Base-by-base conservation (phyloP, 2,797 vertebrate genomes). In the Anguilla obscura region DNA sequence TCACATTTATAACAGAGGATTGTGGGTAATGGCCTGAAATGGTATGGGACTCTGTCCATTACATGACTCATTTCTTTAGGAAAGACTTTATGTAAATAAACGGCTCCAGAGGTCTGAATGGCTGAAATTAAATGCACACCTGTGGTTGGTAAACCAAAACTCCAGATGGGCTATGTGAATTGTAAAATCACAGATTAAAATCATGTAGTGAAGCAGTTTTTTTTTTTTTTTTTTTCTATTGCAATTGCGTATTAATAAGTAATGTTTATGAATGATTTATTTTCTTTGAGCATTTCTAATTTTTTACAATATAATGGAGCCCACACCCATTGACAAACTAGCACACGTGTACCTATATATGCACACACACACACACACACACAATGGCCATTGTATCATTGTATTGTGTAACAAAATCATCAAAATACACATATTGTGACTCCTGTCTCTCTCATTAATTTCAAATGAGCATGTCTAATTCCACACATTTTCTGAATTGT, bases 11-110 rank as follows among this genome's bases (percentile, higher is more conserved):
- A 10, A 7, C 21, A 33, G 0, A 85, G 87, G 30, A 88, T 88
- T 58, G 60, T 88, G 87, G 87, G 83, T 74, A 85, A 85, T 85
- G 60, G 82, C 48, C 87, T 74, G 50, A 56, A 66, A 85, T 88
- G 48, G 69, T 74, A 74, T 52, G n/a, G 48, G 74, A 45, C 66
- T 63, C 86, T 40, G 63, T 52, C 82, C 50, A 56, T 60, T 45
- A 33, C 80, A 40, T 50, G 79, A 74, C 33, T 69, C 36, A 56
- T 83, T 88, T 83, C 83, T 88, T 74, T 33, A 33, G 27, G 12
- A 71, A 74, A 74, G n/a, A 54, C 84, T 88, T 84, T 40, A 40
- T 40, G 7, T 18, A 80, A 40, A 80, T 21, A 80, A 80, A 80
- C 16, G 21, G 33, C 30, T 74, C 9, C 2, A 48, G 7, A 24